A percentile compares a stretch with the other conserved stretches of the same genome.
Evolutionary conservation across 2,888 invertebrate genomes (phyloP).

Genomic region (Muscina levida): DNA sequence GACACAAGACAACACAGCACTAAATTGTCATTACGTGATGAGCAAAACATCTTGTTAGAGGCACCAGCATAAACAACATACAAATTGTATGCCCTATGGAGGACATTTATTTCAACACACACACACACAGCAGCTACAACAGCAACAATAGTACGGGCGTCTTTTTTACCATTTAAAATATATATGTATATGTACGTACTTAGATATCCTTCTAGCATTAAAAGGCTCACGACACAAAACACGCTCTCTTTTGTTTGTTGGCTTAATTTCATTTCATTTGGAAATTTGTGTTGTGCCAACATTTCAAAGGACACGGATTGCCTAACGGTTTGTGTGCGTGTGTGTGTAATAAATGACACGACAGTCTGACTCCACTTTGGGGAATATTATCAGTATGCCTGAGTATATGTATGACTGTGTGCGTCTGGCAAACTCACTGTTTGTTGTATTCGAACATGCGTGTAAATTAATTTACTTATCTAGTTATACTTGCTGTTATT

Average conservation of each 20-base stretch:
- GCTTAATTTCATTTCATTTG: background rate
- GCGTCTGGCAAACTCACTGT: background rate
- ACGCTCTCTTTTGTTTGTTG: background rate
- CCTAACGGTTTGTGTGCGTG: background rate
- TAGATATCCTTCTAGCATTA: background rate
- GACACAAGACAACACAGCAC: too few species aligned
- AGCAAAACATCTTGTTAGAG: background rate
- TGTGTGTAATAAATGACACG: constrained; percentile 5
- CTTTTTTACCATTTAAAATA: constrained; percentile 25
- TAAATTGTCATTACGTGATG: constrained; percentile 28
- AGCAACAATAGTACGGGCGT: background rate
- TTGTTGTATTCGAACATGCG: constrained; percentile 37
- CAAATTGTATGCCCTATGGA: background rate
- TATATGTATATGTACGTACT: too few species aligned
- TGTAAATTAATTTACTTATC: constrained; percentile 58
- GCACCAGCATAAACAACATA: background rate
- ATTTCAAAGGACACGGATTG: constrained; percentile 20
- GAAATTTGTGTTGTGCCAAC: background rate
- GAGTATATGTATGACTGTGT: too few species aligned
- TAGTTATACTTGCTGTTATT: constrained; percentile 33
- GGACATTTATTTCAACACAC: background rate
- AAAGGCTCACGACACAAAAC: background rate
- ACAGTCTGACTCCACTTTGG: constrained; percentile 4
- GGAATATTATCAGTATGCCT: background rate
- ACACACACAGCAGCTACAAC: background rate